Evolutionary conservation across 2,888 invertebrate species (phyloP).

Genomic region (Iphiclides podalirius): DNA sequence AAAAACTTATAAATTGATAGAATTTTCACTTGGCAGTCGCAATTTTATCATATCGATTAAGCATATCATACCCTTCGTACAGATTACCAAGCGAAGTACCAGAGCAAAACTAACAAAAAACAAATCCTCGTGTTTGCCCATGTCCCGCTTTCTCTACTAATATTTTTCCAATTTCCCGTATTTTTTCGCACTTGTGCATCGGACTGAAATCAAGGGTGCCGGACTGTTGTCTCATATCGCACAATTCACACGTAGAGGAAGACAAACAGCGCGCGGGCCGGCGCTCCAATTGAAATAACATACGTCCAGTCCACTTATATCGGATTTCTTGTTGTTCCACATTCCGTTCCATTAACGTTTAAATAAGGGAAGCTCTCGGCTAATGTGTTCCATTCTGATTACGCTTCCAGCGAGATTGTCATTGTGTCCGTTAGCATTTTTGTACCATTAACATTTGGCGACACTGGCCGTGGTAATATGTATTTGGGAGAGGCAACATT

Average conservation of each 20-base stretch:
- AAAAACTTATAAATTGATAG: too few species aligned
- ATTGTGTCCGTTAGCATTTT: constrained; percentile 1
- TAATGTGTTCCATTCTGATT: constrained; percentile 43
- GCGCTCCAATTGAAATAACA: constrained; percentile 61
- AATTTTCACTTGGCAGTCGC: too few species aligned
- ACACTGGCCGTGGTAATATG: too few species aligned
- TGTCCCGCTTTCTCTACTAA: constrained; percentile 36
- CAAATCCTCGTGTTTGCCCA: constrained; percentile 41
- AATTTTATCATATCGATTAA: too few species aligned
- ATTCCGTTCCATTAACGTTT: constrained; percentile 67
- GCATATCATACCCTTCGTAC: too few species aligned
- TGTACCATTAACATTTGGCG: too few species aligned
- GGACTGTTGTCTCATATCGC: constrained; percentile 32
- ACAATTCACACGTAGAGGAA: constrained; percentile 38
- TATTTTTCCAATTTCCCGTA: constrained; percentile 35
- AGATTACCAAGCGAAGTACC: too few species aligned
- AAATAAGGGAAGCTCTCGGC: constrained; percentile 46
- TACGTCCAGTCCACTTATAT: constrained; percentile 64
- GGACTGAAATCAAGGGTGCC: constrained; percentile 37
- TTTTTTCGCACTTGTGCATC: constrained; percentile 42
- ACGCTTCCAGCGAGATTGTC: constrained; percentile 14
- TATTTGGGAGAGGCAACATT: too few species aligned
- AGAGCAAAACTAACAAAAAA: constrained; percentile 24
- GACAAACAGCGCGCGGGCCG: constrained; percentile 48
- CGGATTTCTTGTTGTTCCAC: constrained; percentile 73